Evolutionary conservation across 2,888 invertebrate species (phyloP), one percentile per base, ranked within the genome.

Genomic region (Euzetes globulus): DNA sequence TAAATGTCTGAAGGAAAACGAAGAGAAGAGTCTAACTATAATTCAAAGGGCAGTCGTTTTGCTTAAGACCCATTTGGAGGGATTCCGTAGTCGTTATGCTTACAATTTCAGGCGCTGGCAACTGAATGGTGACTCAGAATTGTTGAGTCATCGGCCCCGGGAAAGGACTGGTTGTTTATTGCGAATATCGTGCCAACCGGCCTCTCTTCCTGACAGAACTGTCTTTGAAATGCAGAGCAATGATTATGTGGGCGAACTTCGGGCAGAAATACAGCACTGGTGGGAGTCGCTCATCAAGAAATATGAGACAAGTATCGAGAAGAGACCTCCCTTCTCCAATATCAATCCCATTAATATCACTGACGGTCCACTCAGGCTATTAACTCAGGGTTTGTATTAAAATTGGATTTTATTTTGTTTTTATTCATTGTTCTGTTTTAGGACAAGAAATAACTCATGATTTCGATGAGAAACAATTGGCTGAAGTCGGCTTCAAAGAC

Each of bases 211-310:
- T 22, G 75, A 71, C 7, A 79, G 83, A 82, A 91, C 91, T 25
- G 86, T 89, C 25, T 85, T 96, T 17, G 88, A 91, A 79, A 86
- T 96, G 83, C 87, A 90, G 78, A 90, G 89, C 58, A 88, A 90
- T n/a, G 94, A 95, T 84, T 88, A 91, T 77, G 90, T 96, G 33
- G 94, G 94, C 4, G 95, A 95, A 82, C 84, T 96, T 72, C 86
- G 95, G 77, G 95, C 95, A 0, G 95, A 95, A 85, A 92, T 95
- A 74, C 91, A 92, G n/a, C 90, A 91, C 78, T 95, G 94, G 94
- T 94, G 94, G 91, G 93, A 94, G 25, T 17, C n/a, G 4, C 4
- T 74, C 27, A 33, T 74, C 9, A 65, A 37, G 5, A 65, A 65
- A 37, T 65, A 65, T 11, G 33, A 65, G n/a, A 27, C 25, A 2